These are phyloP conservation scores for Mastigias papua DNA, from an alignment of 30 jellyfish, hydroid and myxozoan genomes.

Conservation along the genomic window DNA sequence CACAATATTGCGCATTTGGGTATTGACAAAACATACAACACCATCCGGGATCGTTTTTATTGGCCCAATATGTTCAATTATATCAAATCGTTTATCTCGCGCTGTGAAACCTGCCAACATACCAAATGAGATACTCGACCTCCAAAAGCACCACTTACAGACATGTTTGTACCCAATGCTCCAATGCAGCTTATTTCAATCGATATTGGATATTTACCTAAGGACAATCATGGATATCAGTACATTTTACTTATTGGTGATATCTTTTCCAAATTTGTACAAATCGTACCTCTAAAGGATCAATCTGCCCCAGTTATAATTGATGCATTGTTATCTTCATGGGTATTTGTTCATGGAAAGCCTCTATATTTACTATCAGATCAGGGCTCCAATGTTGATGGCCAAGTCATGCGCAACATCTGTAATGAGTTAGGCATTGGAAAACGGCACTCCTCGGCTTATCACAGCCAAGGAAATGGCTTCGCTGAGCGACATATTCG, in stretches of 20 bases:
- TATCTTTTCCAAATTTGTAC: slow-evolving; percentile 10
- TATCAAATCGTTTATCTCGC: background rate
- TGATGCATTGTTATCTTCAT: background rate
- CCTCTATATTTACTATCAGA: slow-evolving; percentile 13
- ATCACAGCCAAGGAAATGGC: slow-evolving; percentile 49
- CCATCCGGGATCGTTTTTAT: slow-evolving; percentile 14
- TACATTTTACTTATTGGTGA: slow-evolving; percentile 35
- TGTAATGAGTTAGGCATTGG: background rate
- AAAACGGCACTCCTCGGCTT: slow-evolving; percentile 31
- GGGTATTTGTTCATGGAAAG: slow-evolving; percentile 7
- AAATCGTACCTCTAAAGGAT: slow-evolving; percentile 30
- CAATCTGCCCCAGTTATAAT: slow-evolving; percentile 7
- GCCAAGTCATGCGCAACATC: background rate
- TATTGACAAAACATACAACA: background rate
- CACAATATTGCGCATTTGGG: slow-evolving; percentile 52
- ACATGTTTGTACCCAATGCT: slow-evolving; percentile 22
- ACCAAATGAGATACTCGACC: slow-evolving; percentile 13
- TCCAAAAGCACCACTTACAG: slow-evolving; percentile 24
- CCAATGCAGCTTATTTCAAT: slow-evolving; percentile 19
- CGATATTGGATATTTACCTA: slow-evolving; percentile 18
- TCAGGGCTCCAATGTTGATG: slow-evolving; percentile 36
- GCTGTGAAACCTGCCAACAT: slow-evolving; percentile 25
- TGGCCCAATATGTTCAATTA: slow-evolving; percentile 53
- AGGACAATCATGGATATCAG: background rate
- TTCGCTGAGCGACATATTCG: slow-evolving; percentile 40